These are phyloP conservation scores for Iphiclides podalirius DNA, from an alignment of 2,888 invertebrate genomes.

Conservation along the genomic window DNA sequence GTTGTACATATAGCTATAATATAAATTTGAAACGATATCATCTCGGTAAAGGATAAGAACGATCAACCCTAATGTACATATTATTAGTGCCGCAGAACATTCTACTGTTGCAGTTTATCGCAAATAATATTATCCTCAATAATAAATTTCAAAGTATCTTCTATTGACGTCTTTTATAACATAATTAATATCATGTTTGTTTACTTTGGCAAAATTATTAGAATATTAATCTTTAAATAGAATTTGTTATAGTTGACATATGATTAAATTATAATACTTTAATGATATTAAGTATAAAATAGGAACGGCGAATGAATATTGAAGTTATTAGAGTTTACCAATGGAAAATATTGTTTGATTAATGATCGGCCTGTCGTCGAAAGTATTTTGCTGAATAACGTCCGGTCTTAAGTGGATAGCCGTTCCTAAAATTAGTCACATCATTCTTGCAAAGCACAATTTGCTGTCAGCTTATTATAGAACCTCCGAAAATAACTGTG, in stretches of 20 bases:
- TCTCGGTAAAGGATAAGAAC: slow-evolving; percentile 9
- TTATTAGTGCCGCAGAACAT: background rate
- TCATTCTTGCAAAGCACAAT: slow-evolving; percentile 29
- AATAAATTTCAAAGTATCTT: no score
- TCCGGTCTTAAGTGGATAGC: slow-evolving; percentile 70
- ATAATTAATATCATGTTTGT: no score
- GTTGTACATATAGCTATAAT: slow-evolving; percentile 14
- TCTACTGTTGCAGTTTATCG: no score
- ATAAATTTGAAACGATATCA: slow-evolving; percentile 10
- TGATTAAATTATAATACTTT: no score
- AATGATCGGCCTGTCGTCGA: slow-evolving; percentile 40
- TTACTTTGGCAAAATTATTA: no score
- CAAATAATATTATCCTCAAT: slow-evolving; percentile 6
- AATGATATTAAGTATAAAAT: no score
- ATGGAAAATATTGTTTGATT: slow-evolving; percentile 40
- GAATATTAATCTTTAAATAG: no score
- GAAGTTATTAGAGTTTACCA: slow-evolving; percentile 7
- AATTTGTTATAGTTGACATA: no score
- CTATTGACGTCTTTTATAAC: no score
- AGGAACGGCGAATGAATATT: no score
- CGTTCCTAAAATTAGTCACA: slow-evolving; percentile 35
- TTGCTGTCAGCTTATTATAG: slow-evolving; percentile 26
- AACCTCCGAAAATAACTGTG: slow-evolving; percentile 7
- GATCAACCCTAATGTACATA: background rate
- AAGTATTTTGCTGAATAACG: slow-evolving; percentile 56